Evolutionary conservation across 1,140 invertebrate genomes (phyloP).

Genomic region (Battus philenor): DNA sequence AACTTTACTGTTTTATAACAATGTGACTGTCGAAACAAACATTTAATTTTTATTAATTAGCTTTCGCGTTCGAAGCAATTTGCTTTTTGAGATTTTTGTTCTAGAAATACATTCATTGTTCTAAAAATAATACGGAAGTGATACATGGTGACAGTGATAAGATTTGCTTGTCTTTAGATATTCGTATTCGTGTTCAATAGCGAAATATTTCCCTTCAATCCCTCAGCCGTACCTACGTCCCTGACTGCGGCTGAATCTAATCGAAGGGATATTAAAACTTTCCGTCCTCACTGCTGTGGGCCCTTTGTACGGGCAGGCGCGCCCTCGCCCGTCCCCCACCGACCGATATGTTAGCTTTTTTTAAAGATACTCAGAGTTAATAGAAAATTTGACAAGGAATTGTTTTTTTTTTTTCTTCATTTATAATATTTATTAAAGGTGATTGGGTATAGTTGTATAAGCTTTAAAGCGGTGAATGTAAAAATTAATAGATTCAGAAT

Average conservation of each 20-base stretch:
- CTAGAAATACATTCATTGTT: too few relatives aligned
- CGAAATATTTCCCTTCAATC: conserved; percentile 56
- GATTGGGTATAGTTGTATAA: too few relatives aligned
- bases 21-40: too few relatives aligned
- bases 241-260: conserved; percentile 61
- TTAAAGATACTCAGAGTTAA: conserved; percentile 32
- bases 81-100: too few relatives aligned
- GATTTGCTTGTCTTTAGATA: conserved; percentile 50
- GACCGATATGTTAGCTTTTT: conserved; percentile 33
- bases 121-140: too few relatives aligned
- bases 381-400: not conserved
- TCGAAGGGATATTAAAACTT: conserved; percentile 73
- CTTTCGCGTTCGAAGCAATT: too few relatives aligned
- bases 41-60: too few relatives aligned
- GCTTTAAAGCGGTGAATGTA: too few relatives aligned
- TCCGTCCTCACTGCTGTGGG: conserved; percentile 46
- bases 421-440: not conserved
- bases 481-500: too few relatives aligned
- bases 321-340: conserved; percentile 25
- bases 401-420: not conserved
- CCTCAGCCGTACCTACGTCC: conserved; percentile 42
- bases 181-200: conserved; percentile 56
- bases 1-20: too few relatives aligned
- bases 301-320: conserved; percentile 53
- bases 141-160: conserved; percentile 34